Conservation (phyloP, 2,888 invertebrate species). For the Rotaria macrura region DNA sequence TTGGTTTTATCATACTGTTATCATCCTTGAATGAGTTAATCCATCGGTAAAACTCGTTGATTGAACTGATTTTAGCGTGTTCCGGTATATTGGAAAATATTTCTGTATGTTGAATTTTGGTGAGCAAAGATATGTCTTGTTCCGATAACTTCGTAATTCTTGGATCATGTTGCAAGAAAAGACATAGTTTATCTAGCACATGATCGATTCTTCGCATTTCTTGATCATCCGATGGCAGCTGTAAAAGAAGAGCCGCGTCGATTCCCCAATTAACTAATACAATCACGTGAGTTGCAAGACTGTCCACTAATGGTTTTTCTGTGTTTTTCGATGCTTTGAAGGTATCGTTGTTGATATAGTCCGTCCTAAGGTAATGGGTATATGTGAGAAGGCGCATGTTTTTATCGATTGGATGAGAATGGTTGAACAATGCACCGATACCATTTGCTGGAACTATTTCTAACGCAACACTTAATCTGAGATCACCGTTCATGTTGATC, state of each 20-base stretch:
- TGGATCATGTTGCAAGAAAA: background rate
- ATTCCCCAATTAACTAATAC: background rate
- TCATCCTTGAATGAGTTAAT: background rate
- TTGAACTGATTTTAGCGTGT: background rate
- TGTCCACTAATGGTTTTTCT: background rate
- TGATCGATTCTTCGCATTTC: background rate
- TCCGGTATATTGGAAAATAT: background rate
- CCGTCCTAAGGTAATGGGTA: background rate
- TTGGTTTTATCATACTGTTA: background rate
- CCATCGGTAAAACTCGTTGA: background rate
- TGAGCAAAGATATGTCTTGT: background rate
- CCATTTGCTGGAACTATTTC: background rate
- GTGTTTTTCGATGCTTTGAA: background rate
- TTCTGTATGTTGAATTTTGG: background rate
- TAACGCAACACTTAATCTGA: background rate
- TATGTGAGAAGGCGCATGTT: background rate
- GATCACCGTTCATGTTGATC: background rate
- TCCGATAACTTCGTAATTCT: background rate
- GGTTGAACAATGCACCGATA: background rate
- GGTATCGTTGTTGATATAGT: background rate
- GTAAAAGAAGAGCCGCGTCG: background rate
- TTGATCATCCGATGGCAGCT: background rate
- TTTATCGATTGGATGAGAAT: background rate
- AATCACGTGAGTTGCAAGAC: background rate
- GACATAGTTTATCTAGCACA: background rate